Conservation (phyloP, 1,140 invertebrate genomes). For the Delia radicum region DNA sequence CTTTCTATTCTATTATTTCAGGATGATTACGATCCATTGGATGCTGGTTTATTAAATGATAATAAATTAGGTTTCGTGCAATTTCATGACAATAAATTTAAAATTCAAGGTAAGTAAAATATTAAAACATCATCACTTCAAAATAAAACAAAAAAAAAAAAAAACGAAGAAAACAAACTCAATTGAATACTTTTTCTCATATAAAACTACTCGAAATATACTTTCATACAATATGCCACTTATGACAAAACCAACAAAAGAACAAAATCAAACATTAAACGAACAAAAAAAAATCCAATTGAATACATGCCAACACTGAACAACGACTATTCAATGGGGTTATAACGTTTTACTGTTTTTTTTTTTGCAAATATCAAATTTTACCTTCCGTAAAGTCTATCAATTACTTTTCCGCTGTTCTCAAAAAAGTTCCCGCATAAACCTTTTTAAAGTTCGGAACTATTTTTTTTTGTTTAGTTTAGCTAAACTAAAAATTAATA, state of each 20-base stretch:
- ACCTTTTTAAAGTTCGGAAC: no score
- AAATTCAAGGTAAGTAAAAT: conserved; percentile 53
- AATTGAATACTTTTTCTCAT: neutral
- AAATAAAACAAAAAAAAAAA: neutral
- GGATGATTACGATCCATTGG: conserved; percentile 52
- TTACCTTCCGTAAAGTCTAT: no score
- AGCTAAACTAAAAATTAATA: no score
- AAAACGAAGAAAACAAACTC: no score
- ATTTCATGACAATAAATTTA: conserved; percentile 55
- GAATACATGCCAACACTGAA: conserved; percentile 10
- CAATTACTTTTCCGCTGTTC: neutral
- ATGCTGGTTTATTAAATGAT: conserved; percentile 53
- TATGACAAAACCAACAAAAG: neutral
- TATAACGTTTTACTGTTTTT: no score
- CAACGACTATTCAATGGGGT: no score
- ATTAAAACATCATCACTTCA: conserved; percentile 28
- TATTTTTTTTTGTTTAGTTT: no score
- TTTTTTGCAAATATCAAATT: no score
- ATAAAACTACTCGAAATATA: neutral
- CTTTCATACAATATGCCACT: neutral
- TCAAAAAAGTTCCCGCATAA: no score
- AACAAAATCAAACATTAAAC: neutral
- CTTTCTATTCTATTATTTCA: conserved; percentile 27
- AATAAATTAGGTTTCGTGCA: conserved; percentile 56
- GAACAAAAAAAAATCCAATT: neutral